Evolutionary conservation across 2,888 invertebrate genomes (phyloP).

Genomic region (Hipparchia semele): DNA sequence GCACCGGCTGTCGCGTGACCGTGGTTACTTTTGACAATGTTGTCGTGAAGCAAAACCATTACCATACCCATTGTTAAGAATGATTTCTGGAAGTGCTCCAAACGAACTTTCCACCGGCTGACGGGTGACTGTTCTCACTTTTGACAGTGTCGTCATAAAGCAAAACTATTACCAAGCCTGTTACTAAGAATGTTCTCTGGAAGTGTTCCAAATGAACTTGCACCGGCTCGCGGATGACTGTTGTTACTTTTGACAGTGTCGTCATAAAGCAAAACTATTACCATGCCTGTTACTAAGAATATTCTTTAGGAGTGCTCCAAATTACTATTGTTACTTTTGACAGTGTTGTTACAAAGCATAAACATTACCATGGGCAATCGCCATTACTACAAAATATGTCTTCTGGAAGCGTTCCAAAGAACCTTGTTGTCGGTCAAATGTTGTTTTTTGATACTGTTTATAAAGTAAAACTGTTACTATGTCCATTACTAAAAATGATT

Average conservation of each 20-base stretch:
- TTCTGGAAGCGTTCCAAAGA: too few relatives aligned
- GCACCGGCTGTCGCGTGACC: conserved; percentile 43
- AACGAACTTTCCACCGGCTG: conserved; percentile 44
- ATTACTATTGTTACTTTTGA: conserved; percentile 39
- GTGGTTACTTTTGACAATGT: conserved; percentile 43
- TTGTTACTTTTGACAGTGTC: conserved; percentile 35
- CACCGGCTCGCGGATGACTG: conserved; percentile 43
- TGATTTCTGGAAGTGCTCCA: conserved; percentile 54
- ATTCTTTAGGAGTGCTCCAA: conserved; percentile 56
- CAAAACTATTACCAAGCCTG: conserved; percentile 41
- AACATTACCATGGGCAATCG: conserved; percentile 31
- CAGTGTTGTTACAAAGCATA: conserved; percentile 44
- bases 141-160: conserved; percentile 44
- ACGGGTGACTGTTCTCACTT: conserved; percentile 33
- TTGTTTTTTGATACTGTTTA: too few relatives aligned
- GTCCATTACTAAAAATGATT: conserved; percentile 28
- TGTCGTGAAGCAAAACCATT: conserved; percentile 43
- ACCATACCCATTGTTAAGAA: conserved; percentile 38
- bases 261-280: conserved; percentile 43
- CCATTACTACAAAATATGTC: too few relatives aligned
- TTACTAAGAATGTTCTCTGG: conserved; percentile 45
- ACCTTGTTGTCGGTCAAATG: too few relatives aligned
- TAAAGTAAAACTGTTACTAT: neutral
- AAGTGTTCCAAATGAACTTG: conserved; percentile 48
- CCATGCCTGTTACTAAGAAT: conserved; percentile 37